Percentiles rank a stretch among this genome's conserved stretches.
phyloP scores from a whole-genome alignment of 2,888 invertebrate genomes.

The Drosophila koepferae region DNA sequence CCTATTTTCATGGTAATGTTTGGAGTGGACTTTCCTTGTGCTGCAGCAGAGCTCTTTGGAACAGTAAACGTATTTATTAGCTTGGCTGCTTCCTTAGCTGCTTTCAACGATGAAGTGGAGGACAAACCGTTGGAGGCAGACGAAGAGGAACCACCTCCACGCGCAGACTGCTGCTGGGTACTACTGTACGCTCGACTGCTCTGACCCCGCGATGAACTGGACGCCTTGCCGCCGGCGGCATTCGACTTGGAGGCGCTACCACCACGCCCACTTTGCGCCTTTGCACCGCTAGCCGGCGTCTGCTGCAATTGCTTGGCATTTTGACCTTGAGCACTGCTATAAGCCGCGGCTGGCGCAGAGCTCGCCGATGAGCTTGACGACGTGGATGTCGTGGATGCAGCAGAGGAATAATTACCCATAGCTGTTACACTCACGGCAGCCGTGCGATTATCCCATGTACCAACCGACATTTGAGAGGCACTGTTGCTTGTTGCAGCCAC shows the following conservation, averaged over 20 bases:
- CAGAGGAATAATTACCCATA: constrained; percentile 65
- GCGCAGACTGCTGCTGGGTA: constrained; percentile 30
- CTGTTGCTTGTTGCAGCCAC: constrained; percentile 12
- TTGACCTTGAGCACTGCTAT: constrained; percentile 47
- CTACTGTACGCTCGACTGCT: constrained; percentile 44
- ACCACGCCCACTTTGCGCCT: constrained; percentile 44
- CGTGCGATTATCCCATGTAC: constrained; percentile 85
- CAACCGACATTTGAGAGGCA: constrained; percentile 71
- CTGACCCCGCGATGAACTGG: constrained; percentile 50
- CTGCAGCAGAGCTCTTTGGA: constrained; percentile 31
- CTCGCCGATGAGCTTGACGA: constrained; percentile 74
- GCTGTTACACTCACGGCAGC: constrained; percentile 62
- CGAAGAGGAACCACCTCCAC: constrained; percentile 15
- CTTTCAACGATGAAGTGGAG: constrained; percentile 26
- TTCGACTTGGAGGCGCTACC: constrained; percentile 38
- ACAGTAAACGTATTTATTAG: constrained; percentile 25
- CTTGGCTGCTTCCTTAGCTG: constrained; percentile 52
- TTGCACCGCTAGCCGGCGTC: constrained; percentile 29
- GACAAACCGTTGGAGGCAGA: constrained; percentile 45
- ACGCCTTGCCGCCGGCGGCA: constrained; percentile 44
- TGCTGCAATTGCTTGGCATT: constrained; percentile 47
- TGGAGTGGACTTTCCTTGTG: constrained; percentile 55
- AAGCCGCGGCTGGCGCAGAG: constrained; percentile 58
- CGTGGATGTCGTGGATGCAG: constrained; percentile 77
- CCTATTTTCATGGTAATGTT: constrained; percentile 84